Evolutionary conservation across 1,140 invertebrate species (phyloP).

Genomic region (Trialeurodes vaporariorum): DNA sequence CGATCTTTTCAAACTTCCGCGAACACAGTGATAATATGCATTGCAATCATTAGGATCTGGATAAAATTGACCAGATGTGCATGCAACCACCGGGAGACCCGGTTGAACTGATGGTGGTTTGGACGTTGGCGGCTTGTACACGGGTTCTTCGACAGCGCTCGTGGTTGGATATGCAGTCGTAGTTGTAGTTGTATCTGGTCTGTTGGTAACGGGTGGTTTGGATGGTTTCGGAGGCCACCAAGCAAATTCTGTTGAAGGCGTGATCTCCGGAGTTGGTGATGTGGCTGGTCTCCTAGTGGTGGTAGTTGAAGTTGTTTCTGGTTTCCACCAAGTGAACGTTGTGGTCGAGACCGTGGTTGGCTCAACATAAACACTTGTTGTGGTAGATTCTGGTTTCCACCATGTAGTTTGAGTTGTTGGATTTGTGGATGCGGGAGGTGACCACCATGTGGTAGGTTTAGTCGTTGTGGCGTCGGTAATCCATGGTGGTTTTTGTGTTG

Average conservation of each 20-base stretch:
- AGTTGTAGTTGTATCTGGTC: slow-evolving; percentile 13
- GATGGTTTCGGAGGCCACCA: slow-evolving; percentile 32
- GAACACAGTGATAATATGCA: slow-evolving; percentile 59
- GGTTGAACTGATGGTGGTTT: slow-evolving; percentile 20
- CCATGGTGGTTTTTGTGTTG: neutral
- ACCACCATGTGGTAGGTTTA: slow-evolving; percentile 23
- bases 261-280: slow-evolving; percentile 17
- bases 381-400: slow-evolving; percentile 18
- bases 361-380: slow-evolving; percentile 11
- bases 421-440: neutral
- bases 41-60: slow-evolving; percentile 56
- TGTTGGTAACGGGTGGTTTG: slow-evolving; percentile 27
- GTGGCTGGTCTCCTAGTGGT: slow-evolving; percentile 31
- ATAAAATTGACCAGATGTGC: slow-evolving; percentile 49
- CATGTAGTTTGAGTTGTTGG: slow-evolving; percentile 28
- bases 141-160: slow-evolving; percentile 24
- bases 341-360: slow-evolving; percentile 2
- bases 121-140: slow-evolving; percentile 21
- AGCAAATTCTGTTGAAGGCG: slow-evolving; percentile 21
- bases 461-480: slow-evolving; percentile 14
- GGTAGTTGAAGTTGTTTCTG: slow-evolving; percentile 33
- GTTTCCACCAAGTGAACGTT: slow-evolving; percentile 34
- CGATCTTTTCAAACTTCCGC: slow-evolving; percentile 50
- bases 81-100: slow-evolving; percentile 31
- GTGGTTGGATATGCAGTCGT: slow-evolving; percentile 22